phyloP scores from a whole-genome alignment of 2,797 vertebrate genomes.

The Numenius phaeopus region DNA sequence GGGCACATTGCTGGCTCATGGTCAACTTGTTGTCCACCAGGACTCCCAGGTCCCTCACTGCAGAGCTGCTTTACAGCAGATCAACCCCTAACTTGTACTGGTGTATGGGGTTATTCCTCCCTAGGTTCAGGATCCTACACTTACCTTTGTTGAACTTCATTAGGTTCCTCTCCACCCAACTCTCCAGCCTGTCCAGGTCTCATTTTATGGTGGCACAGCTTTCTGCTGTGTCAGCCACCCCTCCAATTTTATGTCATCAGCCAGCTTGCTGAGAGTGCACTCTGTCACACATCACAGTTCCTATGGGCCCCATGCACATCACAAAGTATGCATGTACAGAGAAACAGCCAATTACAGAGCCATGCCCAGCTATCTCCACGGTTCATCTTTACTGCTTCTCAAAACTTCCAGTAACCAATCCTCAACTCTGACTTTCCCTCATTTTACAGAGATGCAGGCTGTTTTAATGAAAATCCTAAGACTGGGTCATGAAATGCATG shows the following conservation, averaged over 20 bases:
- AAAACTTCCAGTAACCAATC: background rate
- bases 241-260: background rate
- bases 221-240: background rate
- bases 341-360: background rate
- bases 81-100: no score
- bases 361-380: background rate
- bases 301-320: background rate
- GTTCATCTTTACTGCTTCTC: background rate
- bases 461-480: background rate
- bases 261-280: background rate
- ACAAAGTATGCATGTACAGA: background rate
- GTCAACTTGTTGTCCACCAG: no score
- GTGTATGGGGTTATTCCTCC: no score
- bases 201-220: background rate
- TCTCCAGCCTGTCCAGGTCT: background rate
- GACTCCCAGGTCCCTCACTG: no score
- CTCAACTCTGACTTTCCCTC: background rate
- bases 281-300: rapidly evolving
- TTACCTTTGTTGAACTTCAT: no score
- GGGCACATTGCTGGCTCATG: no score
- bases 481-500: background rate
- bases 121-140: no score
- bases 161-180: no score
- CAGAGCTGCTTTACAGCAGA: no score
- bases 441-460: background rate